These are phyloP conservation scores for Nematopogon swammerdamellus DNA, from an alignment of 2,888 invertebrate species.

Conservation along the genomic window DNA sequence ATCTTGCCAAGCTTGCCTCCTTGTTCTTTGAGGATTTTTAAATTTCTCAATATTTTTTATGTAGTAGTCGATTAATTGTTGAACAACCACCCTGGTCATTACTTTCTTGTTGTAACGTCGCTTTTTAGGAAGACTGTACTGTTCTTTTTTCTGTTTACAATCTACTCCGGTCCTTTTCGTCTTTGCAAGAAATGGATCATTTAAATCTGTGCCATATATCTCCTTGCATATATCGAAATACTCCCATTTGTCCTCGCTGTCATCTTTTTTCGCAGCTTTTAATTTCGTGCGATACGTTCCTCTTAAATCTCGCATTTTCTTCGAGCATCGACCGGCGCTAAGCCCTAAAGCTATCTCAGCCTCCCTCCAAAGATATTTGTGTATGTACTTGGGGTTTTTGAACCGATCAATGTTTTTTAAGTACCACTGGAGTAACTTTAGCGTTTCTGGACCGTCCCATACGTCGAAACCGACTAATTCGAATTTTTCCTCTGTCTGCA, in stretches of 20 bases:
- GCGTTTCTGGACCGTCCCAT: constrained; percentile 34
- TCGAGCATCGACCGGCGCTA: constrained; percentile 35
- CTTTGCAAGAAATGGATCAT: constrained; percentile 4
- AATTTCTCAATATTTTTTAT: no score
- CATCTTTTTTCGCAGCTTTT: constrained; percentile 32
- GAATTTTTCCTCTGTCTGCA: constrained; percentile 19
- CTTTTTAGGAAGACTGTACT: no score
- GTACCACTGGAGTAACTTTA: constrained; percentile 36
- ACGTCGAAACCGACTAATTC: constrained; percentile 18
- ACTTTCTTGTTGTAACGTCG: no score
- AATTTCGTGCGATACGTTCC: constrained; percentile 24
- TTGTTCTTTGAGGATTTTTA: no score
- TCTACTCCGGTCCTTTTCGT: not conserved
- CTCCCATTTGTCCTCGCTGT: constrained; percentile 27
- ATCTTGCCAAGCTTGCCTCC: no score
- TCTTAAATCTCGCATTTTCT: constrained; percentile 41
- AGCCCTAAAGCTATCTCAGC: constrained; percentile 30
- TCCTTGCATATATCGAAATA: constrained; percentile 39
- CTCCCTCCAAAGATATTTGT: constrained; percentile 41
- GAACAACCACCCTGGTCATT: no score
- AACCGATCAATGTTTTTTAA: constrained; percentile 41
- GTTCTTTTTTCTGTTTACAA: no score
- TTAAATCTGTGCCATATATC: constrained; percentile 44
- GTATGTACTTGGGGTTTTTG: constrained; percentile 38
- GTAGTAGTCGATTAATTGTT: no score